A percentile compares a stretch with the other conserved stretches of the same genome.
Conservation (phyloP, 2,888 invertebrate genomes). For the Meloe dianella region DNA sequence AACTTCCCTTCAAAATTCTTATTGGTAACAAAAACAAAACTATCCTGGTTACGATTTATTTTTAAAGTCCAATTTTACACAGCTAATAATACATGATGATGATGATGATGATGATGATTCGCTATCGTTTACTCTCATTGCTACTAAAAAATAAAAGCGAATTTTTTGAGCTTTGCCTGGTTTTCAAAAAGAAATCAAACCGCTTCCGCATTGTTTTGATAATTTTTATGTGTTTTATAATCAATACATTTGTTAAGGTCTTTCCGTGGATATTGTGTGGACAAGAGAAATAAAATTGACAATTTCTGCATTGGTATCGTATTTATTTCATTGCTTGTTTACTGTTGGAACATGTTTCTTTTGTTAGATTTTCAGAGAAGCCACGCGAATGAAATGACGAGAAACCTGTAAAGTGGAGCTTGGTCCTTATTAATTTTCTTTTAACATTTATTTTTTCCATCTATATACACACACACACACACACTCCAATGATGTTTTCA, state of each 20-base stretch:
- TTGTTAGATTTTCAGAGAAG: neutral
- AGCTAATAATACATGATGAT: neutral
- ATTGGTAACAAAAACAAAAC: no score
- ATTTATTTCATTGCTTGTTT: neutral
- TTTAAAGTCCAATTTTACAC: neutral
- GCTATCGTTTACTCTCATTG: neutral
- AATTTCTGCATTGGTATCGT: no score
- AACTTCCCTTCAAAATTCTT: neutral
- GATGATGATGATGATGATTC: neutral
- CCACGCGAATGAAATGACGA: conserved; percentile 1
- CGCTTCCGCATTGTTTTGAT: no score
- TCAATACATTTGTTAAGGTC: no score
- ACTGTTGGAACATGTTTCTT: neutral
- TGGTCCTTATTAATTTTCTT: neutral
- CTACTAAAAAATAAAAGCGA: neutral
- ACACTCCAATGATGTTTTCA: no score
- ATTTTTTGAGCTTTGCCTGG: neutral
- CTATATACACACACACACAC: neutral
- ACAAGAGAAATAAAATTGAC: neutral
- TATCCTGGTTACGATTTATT: neutral
- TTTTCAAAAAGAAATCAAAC: no score
- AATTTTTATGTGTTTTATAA: no score
- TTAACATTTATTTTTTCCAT: neutral
- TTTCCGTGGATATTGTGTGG: no score
- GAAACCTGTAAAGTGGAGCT: conserved; percentile 7